Percentiles rank a stretch among this genome's conserved stretches.
phyloP scores from a whole-genome alignment of 30 jellyfish, hydroid and myxozoan genomes.

The Mastigias papua region DNA sequence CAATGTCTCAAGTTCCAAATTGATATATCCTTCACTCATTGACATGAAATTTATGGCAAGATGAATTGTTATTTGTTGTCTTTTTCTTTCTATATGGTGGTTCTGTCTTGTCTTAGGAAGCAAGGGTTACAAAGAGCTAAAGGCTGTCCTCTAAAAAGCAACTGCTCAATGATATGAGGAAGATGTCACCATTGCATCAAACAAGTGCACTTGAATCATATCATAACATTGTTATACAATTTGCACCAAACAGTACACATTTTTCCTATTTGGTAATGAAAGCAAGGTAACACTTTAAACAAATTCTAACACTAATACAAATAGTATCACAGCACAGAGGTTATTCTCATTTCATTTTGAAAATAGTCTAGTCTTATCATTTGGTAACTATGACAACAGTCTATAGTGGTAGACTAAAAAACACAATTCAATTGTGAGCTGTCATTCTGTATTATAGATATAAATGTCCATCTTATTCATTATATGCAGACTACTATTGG shows the following conservation, averaged over 20 bases:
- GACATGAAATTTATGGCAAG: neutral
- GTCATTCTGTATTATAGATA: neutral
- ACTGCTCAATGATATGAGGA: conserved; percentile 32
- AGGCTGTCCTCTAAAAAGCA: conserved; percentile 5
- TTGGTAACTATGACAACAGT: neutral
- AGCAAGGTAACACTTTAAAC: conserved; percentile 47
- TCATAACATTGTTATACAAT: conserved; percentile 30
- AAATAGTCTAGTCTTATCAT: neutral
- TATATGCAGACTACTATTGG: conserved; percentile 19
- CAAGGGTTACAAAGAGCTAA: conserved; percentile 52
- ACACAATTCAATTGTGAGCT: neutral
- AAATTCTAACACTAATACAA: too few relatives aligned
- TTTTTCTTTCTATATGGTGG: neutral
- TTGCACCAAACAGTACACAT: conserved; percentile 53
- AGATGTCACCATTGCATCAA: conserved; percentile 51
- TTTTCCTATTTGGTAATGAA: conserved; percentile 34
- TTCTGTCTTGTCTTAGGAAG: conserved; percentile 20
- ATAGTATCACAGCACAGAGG: neutral
- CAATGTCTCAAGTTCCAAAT: neutral
- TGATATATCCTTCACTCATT: neutral
- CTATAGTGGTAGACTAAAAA: neutral
- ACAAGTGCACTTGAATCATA: conserved; percentile 51
- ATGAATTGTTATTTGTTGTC: neutral
- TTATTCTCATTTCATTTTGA: too few relatives aligned
- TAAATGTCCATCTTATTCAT: neutral